phyloP scores from a whole-genome alignment of 2,888 invertebrate genomes.

The Morpho deidamia region DNA sequence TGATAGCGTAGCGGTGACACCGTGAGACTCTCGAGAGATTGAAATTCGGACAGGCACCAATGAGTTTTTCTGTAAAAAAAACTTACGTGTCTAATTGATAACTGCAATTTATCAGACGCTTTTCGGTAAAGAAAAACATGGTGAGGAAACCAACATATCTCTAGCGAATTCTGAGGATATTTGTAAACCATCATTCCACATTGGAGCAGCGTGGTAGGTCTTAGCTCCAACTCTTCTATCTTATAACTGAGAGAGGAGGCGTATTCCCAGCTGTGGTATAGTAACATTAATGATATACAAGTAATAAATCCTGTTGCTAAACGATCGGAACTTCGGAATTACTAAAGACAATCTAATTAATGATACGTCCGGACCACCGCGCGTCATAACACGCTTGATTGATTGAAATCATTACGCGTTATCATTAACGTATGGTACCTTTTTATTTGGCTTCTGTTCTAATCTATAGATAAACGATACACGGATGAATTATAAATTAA shows the following conservation, averaged over 20 bases:
- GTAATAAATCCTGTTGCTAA: background rate
- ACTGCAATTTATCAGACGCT: too few relatives aligned
- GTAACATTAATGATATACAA: background rate
- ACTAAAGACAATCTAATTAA: slow-evolving; percentile 58
- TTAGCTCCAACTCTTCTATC: background rate
- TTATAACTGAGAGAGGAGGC: background rate
- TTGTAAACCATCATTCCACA: too few relatives aligned
- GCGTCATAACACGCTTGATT: slow-evolving; percentile 48
- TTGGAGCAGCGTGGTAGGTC: too few relatives aligned
- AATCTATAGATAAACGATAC: slow-evolving; percentile 10
- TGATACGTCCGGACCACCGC: slow-evolving; percentile 49
- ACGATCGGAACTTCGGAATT: slow-evolving; percentile 29
- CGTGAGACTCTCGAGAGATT: too few relatives aligned
- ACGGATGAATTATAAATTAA: background rate
- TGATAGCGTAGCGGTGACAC: too few relatives aligned
- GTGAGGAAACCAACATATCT: too few relatives aligned
- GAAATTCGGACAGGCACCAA: too few relatives aligned
- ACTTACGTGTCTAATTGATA: too few relatives aligned
- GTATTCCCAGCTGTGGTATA: too few relatives aligned
- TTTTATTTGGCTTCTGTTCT: slow-evolving; percentile 23
- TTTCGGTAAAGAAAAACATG: too few relatives aligned
- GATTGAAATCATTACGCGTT: slow-evolving; percentile 43
- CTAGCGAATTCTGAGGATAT: too few relatives aligned
- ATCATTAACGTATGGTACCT: slow-evolving; percentile 31
- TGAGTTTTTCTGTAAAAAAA: too few relatives aligned